phyloP scores from a whole-genome alignment of 1,140 invertebrate species.

The Araneus ventricosus region DNA sequence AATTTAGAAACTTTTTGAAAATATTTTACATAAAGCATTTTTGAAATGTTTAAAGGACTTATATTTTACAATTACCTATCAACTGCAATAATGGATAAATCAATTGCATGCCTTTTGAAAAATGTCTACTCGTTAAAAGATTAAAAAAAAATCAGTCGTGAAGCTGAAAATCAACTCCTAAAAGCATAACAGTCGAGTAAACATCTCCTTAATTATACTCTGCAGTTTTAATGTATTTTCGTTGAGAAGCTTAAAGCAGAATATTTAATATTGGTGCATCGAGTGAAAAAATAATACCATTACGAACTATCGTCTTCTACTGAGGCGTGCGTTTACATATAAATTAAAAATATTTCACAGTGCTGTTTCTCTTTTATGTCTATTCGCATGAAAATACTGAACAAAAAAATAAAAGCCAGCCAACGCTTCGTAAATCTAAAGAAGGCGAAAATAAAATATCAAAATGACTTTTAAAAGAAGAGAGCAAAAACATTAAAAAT shows the following conservation, averaged over 20 bases:
- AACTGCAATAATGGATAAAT: no score
- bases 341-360: not conserved
- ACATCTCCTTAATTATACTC: no score
- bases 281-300: not conserved
- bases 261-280: not conserved
- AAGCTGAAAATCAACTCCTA: no score
- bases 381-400: not conserved
- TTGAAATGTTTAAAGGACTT: no score
- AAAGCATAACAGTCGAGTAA: no score
- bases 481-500: constrained; percentile 9
- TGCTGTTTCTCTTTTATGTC: not conserved
- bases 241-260: not conserved
- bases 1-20: no score
- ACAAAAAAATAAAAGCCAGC: not conserved
- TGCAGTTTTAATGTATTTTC: not conserved
- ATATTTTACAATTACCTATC: no score
- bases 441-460: not conserved
- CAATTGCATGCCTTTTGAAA: no score
- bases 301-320: not conserved
- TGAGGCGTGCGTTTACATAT: not conserved
- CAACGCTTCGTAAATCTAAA: not conserved
- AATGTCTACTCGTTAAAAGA: no score
- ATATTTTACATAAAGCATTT: no score
- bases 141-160: no score
- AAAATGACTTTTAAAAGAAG: not conserved